Base-by-base conservation (phyloP, 1,140 invertebrate genomes). In the Heliothis virescens region DNA sequence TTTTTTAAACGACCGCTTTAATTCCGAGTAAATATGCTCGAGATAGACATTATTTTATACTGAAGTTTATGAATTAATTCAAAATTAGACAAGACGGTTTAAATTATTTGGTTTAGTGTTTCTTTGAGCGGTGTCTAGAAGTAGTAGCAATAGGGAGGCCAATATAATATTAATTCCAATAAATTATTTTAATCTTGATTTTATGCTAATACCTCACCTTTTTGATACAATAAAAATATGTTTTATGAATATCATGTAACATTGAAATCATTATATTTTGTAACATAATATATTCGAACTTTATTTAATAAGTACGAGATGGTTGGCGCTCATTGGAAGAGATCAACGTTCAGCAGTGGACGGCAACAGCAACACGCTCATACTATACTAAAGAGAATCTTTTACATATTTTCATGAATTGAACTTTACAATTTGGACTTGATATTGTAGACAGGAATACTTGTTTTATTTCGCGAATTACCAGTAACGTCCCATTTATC, bases 161-260 rank as follows among this genome's bases (percentile, higher is more conserved):
- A 53, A 71, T 71, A 29, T 71, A 71, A 71, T 53, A 71, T 9
- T 12, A 52, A 71, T 71, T 29, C 1, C 15, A 53, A 71, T 71
- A 71, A 71, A 71, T 71, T 53, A 71, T 41, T 41, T 16, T 15
- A 53, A 11, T 48, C 53, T 71, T 53, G 67, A 47, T 52, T 53
- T 71, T 62, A 15, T 62, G 26, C 34, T 34, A 3, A 3, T 62
- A 10, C 21, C 21, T 13, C 2, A 10, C 11, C 59, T 7, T 62
- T 60, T 60, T 41, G 34, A n/a, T 55, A 16, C 4, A 16, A 55
- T 55, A 16, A 7, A 41, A 41, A 41, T 41, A 41, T 41, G 34
- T 41, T 41, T 41, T 41, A 41, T 41, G 3, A 1, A 41, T 9
- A 41, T n/a, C n/a, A n/a, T 9, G 9, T 5, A 41, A 26, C 21